These are phyloP conservation scores for Actenoides hombroni DNA, from an alignment of 2,113 vertebrate genomes.

Conservation along the genomic window DNA sequence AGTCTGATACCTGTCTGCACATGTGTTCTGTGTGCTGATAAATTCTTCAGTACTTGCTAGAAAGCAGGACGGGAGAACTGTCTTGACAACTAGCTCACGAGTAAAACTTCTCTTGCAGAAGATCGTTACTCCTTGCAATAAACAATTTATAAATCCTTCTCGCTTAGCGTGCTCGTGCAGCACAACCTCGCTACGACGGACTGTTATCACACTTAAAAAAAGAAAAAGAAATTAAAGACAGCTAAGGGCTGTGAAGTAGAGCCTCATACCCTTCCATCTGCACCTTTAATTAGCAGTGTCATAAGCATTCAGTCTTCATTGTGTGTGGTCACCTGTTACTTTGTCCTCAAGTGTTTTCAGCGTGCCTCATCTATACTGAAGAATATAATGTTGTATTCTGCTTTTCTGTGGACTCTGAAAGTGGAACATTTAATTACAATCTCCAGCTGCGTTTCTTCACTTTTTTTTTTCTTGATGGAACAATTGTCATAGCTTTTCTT, in stretches of 20 bases:
- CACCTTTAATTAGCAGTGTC: background rate
- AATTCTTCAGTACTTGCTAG: background rate
- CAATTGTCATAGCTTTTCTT: background rate
- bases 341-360: background rate
- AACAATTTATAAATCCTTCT: background rate
- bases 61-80: background rate
- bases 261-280: background rate
- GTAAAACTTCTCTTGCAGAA: background rate
- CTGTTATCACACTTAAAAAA: background rate
- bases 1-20: background rate
- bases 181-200: background rate
- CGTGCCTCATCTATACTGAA: background rate
- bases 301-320: background rate
- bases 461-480: background rate
- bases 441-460: background rate
- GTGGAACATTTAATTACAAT: background rate
- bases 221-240: background rate
- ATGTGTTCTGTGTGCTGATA: background rate
- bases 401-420: background rate
- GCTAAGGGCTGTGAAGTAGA: background rate
- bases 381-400: background rate
- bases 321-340: constrained; percentile 24
- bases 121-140: background rate
- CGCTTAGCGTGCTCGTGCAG: rapidly evolving
- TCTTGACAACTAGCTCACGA: background rate